Evolutionary conservation across 2,797 vertebrate genomes (phyloP), one percentile per base, ranked within the genome.

Genomic region (Avahi laniger): DNA sequence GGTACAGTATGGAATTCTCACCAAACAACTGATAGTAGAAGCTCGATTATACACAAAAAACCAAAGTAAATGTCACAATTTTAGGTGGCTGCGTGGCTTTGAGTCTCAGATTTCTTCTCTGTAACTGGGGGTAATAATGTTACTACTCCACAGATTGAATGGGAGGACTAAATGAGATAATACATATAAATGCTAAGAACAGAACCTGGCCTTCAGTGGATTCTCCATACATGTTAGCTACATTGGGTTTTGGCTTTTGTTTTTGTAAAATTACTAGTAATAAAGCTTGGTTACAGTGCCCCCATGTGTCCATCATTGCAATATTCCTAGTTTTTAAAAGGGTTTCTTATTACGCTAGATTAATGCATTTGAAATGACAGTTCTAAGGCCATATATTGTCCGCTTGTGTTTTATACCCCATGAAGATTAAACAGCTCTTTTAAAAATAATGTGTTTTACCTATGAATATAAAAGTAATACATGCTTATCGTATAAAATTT

Each of bases 241-340:
- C 73, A 89, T 69, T 8, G 17, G 33, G 14, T 54, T 76, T 65
- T 81, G 38, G 70, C 65, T 93, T 92, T 67, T 35, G 81, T 57
- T 80, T 67, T 86, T 46, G 69, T 83, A 57, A 46, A 18, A 78
- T 65, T 69, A 69, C 57, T 79, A 72, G 65, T 63, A 73, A 57
- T 79, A 94, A 93, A 89, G 57, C 43, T 95, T 93, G 88, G 65
- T 76, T 85, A 80, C 52, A 87, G 57, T 75, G 88, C 87, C 92
- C 43, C 63, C 80, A 4, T 76, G 82, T 95, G 87, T 91, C 69
- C 70, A 28, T 28, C 26, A 52, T n/a, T 70, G 69, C 41, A 89
- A 15, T 89, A 70, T 38, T 91, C 94, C 57, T 94, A 50, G 30
- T 57, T 33, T 61, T 93, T 76, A n/a, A 85, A 91, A 75, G 63